Percentiles rank a stretch among this genome's conserved stretches.
These are phyloP conservation scores for Pogonophryne albipinna DNA, from an alignment of 2,797 vertebrate genomes.

Conservation along the genomic window DNA sequence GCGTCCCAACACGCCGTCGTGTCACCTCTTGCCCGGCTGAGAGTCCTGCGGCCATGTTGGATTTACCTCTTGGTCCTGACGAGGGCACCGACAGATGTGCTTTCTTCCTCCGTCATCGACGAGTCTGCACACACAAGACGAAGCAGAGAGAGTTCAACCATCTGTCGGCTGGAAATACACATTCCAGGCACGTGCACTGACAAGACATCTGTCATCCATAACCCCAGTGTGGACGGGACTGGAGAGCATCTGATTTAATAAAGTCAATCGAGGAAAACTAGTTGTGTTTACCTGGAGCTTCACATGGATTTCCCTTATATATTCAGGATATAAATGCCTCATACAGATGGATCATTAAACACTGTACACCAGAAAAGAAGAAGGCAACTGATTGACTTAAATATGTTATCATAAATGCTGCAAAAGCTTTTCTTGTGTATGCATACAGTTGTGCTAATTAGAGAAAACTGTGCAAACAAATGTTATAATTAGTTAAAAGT, in stretches of 20 bases:
- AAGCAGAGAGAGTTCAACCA: constrained; percentile 25
- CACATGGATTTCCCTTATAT: too few species aligned
- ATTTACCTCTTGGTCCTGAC: neutral
- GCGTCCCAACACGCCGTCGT: constrained; percentile 22
- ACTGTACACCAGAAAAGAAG: too few species aligned
- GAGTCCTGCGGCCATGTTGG: constrained; percentile 58
- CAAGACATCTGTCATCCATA: constrained; percentile 25
- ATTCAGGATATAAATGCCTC: too few species aligned
- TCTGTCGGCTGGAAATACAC: constrained; percentile 32
- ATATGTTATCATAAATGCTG: too few species aligned
- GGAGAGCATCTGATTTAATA: neutral
- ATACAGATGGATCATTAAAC: too few species aligned
- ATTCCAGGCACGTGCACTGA: constrained; percentile 41
- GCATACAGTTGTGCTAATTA: too few species aligned
- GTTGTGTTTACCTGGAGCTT: neutral
- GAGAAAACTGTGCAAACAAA: too few species aligned
- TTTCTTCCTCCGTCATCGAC: neutral
- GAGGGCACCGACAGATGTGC: constrained; percentile 37
- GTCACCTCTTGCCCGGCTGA: constrained; percentile 55
- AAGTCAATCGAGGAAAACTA: neutral
- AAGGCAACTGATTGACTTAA: too few species aligned
- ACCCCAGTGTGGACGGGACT: neutral
- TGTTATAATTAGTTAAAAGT: too few species aligned
- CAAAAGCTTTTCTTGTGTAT: too few species aligned
- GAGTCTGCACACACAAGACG: constrained; percentile 8